A percentile compares a stretch with the other conserved stretches of the same genome.
These are phyloP conservation scores for Diplodus sargus DNA, from an alignment of 2,797 vertebrate species.

Conservation along the genomic window DNA sequence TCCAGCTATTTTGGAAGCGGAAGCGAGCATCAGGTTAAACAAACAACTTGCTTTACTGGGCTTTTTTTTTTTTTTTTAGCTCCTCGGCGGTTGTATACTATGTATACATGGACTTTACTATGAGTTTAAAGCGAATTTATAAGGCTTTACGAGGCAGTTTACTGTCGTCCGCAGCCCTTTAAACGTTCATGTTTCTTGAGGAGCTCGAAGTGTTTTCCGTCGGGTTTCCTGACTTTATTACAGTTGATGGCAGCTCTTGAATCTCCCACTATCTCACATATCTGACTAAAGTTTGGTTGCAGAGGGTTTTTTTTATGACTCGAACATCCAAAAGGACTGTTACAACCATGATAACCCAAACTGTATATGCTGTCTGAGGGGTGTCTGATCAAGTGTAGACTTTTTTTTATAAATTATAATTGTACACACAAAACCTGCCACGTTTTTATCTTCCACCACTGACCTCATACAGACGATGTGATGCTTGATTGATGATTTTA, in stretches of 20 bases:
- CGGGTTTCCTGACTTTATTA: conserved; percentile 1
- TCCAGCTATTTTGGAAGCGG: conserved; percentile 15
- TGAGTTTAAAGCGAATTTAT: not conserved
- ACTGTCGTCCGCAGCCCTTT: not conserved
- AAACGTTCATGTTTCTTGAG: conserved; percentile 27
- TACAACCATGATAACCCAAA: not conserved
- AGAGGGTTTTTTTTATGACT: not conserved
- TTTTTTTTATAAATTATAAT: no score
- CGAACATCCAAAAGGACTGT: not conserved
- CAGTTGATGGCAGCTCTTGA: not conserved
- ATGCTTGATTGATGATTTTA: no score
- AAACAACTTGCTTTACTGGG: not conserved
- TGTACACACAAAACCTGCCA: not conserved
- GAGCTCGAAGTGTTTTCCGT: not conserved
- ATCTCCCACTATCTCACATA: no score
- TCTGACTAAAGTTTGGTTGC: not conserved
- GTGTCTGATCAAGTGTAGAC: not conserved
- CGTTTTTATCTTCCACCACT: not conserved
- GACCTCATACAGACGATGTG: not conserved
- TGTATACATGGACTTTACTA: no score
- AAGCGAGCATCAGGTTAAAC: conserved; percentile 10
- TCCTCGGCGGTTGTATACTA: not conserved
- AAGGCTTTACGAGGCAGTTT: not conserved
- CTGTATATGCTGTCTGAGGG: not conserved
- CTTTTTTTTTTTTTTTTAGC: not conserved